A percentile compares a stretch with the other conserved stretches of the same genome.
phyloP scores from a whole-genome alignment of 2,888 invertebrate species.

The Chrysotoxum bicinctum region DNA sequence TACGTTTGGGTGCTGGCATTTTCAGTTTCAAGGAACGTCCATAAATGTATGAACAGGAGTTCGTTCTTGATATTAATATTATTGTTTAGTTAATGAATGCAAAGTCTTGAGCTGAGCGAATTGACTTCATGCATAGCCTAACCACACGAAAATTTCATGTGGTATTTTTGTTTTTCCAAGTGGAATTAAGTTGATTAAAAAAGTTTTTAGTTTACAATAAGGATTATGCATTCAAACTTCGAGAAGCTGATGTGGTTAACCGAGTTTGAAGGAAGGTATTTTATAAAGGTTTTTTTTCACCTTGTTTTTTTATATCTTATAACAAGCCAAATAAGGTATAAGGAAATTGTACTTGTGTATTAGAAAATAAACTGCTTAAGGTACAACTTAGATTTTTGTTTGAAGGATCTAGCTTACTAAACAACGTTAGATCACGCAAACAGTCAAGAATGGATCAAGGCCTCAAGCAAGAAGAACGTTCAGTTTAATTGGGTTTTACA shows the following conservation, averaged over 20 bases:
- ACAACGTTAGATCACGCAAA: no score
- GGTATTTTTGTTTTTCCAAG: neutral
- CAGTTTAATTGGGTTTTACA: no score
- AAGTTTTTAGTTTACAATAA: neutral
- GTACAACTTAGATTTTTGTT: no score
- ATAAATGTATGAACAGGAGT: neutral
- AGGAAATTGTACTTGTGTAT: neutral
- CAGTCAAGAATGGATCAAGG: no score
- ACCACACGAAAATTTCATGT: neutral
- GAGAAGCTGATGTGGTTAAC: neutral
- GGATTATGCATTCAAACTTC: neutral
- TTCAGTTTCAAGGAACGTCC: neutral
- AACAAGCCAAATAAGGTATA: neutral
- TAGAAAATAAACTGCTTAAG: no score
- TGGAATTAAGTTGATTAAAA: constrained; percentile 16
- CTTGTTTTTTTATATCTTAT: neutral
- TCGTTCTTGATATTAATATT: neutral
- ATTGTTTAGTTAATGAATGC: constrained; percentile 13
- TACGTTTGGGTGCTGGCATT: neutral
- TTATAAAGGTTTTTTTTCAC: neutral
- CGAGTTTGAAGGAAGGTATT: neutral
- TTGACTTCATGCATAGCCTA: neutral
- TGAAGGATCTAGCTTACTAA: no score
- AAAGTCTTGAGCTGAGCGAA: neutral
- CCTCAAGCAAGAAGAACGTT: no score